phyloP scores from a whole-genome alignment of 1,140 invertebrate species.

The Pararge aegeria region DNA sequence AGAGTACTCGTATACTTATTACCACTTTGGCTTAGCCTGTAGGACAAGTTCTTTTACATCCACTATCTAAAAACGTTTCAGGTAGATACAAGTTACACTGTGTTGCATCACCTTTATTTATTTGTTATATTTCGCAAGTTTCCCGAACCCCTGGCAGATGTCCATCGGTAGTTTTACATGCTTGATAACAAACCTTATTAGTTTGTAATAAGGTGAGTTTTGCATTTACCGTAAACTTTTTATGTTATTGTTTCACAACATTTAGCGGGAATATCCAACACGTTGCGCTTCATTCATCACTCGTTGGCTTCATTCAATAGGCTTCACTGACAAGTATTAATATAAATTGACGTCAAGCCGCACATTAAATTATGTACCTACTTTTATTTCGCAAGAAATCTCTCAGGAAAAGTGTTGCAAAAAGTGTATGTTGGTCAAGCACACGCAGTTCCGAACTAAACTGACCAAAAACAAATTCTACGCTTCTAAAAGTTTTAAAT shows the following conservation, averaged over 20 bases:
- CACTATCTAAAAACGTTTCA: too few species aligned
- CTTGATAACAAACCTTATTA: conserved; percentile 9
- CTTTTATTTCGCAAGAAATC: too few species aligned
- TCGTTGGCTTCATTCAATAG: conserved; percentile 23
- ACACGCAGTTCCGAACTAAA: too few species aligned
- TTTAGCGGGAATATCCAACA: conserved; percentile 15
- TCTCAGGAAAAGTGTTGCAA: too few species aligned
- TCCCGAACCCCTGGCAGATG: conserved; percentile 25
- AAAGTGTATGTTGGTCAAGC: too few species aligned
- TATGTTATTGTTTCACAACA: conserved; percentile 23
- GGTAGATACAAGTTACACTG: conserved; percentile 18
- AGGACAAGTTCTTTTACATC: too few species aligned
- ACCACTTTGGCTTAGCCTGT: too few species aligned
- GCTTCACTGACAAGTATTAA: not conserved
- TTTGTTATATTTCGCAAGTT: conserved; percentile 21
- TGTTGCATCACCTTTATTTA: conserved; percentile 32
- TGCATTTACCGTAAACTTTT: not conserved
- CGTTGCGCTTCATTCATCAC: conserved; percentile 26
- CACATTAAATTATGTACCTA: too few species aligned
- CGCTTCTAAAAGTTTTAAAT: too few species aligned
- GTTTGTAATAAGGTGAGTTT: not conserved
- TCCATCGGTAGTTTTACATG: conserved; percentile 19
- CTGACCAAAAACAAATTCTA: too few species aligned
- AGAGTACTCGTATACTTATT: too few species aligned
- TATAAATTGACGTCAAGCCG: too few species aligned